Percentiles rank a stretch among this genome's conserved stretches.
Evolutionary conservation across 2,888 invertebrate species (phyloP).

Genomic region (Rambutsinella grinnellia): DNA sequence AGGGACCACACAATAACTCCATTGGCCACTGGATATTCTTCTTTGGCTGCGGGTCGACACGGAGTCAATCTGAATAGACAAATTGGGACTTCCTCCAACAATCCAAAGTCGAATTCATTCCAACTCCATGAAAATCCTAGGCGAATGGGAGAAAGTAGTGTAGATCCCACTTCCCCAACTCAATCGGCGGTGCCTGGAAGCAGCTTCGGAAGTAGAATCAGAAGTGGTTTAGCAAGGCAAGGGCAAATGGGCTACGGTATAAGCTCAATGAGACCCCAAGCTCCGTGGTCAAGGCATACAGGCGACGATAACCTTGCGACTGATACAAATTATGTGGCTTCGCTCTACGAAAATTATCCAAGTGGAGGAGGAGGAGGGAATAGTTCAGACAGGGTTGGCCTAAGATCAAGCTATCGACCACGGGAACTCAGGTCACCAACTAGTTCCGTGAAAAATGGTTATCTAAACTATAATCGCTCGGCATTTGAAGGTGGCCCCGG

Average conservation of each 20-base stretch:
- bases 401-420: not conserved
- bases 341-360: conserved; percentile 31
- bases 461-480: not conserved
- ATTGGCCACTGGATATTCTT: conserved; percentile 35
- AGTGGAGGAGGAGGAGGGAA: not conserved
- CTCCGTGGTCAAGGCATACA: conserved; percentile 35
- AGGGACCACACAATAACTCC: conserved; percentile 51
- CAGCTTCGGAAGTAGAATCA: not conserved
- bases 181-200: conserved; percentile 3
- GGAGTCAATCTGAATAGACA: conserved; percentile 15
- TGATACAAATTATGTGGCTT: conserved; percentile 18
- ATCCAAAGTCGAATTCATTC: not conserved
- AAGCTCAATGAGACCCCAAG: conserved; percentile 7
- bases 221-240: conserved; percentile 25
- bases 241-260: conserved; percentile 1
- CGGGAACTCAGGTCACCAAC: conserved; percentile 5
- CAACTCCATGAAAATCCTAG: not conserved
- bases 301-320: conserved; percentile 23
- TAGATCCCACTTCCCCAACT: not conserved
- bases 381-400: not conserved
- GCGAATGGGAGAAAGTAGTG: not conserved
- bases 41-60: not conserved
- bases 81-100: not conserved
- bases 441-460: not conserved
- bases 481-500: conserved; percentile 1